Conservation (phyloP, 2,797 vertebrate genomes). For the Hoplostethus mediterraneus region DNA sequence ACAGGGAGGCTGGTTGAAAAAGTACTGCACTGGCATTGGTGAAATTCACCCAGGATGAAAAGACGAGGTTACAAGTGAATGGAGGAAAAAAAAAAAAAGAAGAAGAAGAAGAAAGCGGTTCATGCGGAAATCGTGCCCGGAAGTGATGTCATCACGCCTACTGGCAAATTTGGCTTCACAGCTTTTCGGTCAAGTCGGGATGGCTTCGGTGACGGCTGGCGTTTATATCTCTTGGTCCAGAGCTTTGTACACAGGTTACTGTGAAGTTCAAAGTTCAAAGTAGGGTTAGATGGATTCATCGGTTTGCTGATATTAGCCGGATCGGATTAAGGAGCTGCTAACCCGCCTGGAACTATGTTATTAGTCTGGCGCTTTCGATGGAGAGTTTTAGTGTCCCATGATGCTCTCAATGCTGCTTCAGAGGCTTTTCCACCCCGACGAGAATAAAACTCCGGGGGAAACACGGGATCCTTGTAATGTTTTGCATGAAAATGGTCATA, state of each 20-base stretch:
- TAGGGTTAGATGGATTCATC: background rate
- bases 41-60: slow-evolving; percentile 2
- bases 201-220: slow-evolving; percentile 40
- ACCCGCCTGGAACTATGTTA: no score
- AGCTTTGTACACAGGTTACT: slow-evolving; percentile 29
- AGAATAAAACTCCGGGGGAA: no score
- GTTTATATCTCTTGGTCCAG: slow-evolving; percentile 47
- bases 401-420: no score
- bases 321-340: no score
- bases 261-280: slow-evolving; percentile 14
- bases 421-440: no score
- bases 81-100: no score
- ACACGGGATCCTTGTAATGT: no score
- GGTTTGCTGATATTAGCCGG: no score
- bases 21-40: background rate
- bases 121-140: background rate
- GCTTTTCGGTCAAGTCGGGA: slow-evolving; percentile 52
- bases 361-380: no score
- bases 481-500: background rate
- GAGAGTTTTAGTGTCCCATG: no score
- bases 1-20: no score
- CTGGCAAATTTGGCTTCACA: slow-evolving; percentile 63
- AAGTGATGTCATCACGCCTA: slow-evolving; percentile 44
- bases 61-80: slow-evolving; percentile 1
- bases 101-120: no score